These are phyloP conservation scores for Diabrotica virgifera DNA, from an alignment of 1,140 invertebrate genomes.

Conservation along the genomic window DNA sequence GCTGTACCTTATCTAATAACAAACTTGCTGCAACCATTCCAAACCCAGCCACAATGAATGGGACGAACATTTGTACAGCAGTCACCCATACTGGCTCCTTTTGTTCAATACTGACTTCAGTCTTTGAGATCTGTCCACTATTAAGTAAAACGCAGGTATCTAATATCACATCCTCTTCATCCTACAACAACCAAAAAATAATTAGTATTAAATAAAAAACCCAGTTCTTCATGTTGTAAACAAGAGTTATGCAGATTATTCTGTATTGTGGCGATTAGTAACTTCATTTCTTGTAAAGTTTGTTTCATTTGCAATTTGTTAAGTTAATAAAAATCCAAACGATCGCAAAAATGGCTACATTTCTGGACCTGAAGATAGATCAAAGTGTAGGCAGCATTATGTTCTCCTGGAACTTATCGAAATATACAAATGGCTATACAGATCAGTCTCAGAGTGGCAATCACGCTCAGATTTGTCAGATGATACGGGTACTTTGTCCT, in stretches of 20 bases:
- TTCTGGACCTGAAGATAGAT: too few species aligned
- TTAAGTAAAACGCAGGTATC: conserved; percentile 30
- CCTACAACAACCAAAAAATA: conserved; percentile 15
- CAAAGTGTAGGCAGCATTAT: too few species aligned
- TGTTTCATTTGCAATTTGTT: too few species aligned
- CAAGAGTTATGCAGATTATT: not conserved
- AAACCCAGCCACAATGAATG: conserved; percentile 86
- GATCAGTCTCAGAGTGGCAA: too few species aligned
- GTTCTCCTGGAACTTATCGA: too few species aligned
- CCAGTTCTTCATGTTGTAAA: not conserved
- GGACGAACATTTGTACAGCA: conserved; percentile 83
- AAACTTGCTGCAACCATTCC: conserved; percentile 90
- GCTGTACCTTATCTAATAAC: conserved; percentile 79
- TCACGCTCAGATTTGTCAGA: too few species aligned
- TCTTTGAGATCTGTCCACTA: conserved; percentile 10
- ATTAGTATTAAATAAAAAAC: not conserved
- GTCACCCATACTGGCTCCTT: conserved; percentile 59
- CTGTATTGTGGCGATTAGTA: not conserved
- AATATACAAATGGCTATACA: too few species aligned
- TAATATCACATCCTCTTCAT: conserved; percentile 24
- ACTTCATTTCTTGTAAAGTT: not conserved
- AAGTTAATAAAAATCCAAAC: not conserved
- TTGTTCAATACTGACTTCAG: conserved; percentile 18
- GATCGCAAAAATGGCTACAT: too few species aligned
- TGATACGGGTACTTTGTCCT: too few species aligned